A percentile compares a stretch with the other conserved stretches of the same genome.
Evolutionary conservation across 1,140 invertebrate species (phyloP).

Genomic region (Drosophila nasuta): DNA sequence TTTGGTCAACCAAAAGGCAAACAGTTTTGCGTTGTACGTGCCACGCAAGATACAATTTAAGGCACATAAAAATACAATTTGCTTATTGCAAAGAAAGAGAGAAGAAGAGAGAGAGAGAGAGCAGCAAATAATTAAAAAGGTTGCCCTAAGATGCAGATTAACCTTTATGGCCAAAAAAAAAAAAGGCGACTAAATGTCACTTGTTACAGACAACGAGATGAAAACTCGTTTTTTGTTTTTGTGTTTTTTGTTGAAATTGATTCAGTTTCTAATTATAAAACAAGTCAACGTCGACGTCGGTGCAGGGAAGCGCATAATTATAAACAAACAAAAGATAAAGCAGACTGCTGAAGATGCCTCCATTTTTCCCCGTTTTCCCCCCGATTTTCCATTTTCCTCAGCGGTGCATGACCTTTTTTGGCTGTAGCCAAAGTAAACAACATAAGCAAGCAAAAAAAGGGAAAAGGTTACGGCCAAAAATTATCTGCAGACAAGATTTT

Average conservation of each 20-base stretch:
- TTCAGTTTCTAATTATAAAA: conserved; percentile 67
- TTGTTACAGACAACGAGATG: conserved; percentile 46
- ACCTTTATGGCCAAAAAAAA: background rate
- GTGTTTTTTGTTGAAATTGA: conserved; percentile 45
- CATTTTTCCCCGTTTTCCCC: background rate
- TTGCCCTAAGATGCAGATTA: conserved; percentile 4
- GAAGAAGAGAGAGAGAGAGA: background rate
- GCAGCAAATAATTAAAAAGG: conserved; percentile 33
- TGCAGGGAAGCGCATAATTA: conserved; percentile 71
- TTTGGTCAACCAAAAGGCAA: conserved; percentile 50
- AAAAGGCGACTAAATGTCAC: conserved; percentile 20
- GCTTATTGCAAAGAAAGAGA: conserved; percentile 21
- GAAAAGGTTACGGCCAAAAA: conserved; percentile 13
- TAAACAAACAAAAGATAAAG: conserved; percentile 66
- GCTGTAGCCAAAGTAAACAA: conserved; percentile 41
- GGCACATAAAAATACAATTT: conserved; percentile 56
- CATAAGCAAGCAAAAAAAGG: background rate
- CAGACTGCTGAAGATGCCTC: conserved; percentile 5
- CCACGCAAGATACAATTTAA: conserved; percentile 54
- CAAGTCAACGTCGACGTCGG: conserved; percentile 22
- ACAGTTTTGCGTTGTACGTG: conserved; percentile 50
- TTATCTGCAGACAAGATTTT: conserved; percentile 17
- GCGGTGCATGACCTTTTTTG: conserved; percentile 68
- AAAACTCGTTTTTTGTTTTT: conserved; percentile 31
- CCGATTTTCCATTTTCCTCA: background rate